phyloP scores from a whole-genome alignment of 2,888 invertebrate genomes.

The Orthosia gracilis region DNA sequence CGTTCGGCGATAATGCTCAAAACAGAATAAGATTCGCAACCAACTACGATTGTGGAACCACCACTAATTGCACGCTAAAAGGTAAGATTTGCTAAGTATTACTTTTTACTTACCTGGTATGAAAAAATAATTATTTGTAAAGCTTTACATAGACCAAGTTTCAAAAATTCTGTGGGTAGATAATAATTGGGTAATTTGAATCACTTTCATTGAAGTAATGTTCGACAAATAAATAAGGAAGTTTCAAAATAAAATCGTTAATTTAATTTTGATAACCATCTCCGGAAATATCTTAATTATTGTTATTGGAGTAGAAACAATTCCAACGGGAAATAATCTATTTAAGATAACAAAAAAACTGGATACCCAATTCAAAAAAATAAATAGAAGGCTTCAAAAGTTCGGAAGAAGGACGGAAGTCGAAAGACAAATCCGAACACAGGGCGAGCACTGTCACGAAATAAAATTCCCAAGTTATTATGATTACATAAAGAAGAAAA shows the following conservation, averaged over 20 bases:
- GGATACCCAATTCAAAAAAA: constrained; percentile 48
- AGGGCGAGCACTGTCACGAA: constrained; percentile 59
- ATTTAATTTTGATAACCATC: background rate
- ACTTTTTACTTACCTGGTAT: too few species aligned
- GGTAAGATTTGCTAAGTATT: constrained; percentile 74
- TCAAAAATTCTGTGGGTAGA: background rate
- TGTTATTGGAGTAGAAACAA: constrained; percentile 24
- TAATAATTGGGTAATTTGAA: background rate
- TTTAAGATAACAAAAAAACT: constrained; percentile 48
- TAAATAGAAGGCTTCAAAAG: constrained; percentile 47
- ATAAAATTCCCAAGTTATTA: constrained; percentile 74
- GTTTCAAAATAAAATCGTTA: constrained; percentile 8
- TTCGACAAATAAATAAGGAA: background rate
- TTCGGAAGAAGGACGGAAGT: constrained; percentile 42
- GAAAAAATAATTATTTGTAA: background rate
- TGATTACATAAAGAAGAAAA: constrained; percentile 69
- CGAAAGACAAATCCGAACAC: constrained; percentile 63
- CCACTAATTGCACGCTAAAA: constrained; percentile 84
- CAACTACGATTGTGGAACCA: constrained; percentile 85
- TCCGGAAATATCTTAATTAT: constrained; percentile 17
- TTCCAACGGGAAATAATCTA: constrained; percentile 33
- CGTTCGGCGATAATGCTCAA: constrained; percentile 83
- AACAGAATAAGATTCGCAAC: constrained; percentile 84
- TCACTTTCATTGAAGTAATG: background rate
- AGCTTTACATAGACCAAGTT: background rate